phyloP scores from a whole-genome alignment of 2,113 vertebrate species.

The Anser brachyrhynchus region DNA sequence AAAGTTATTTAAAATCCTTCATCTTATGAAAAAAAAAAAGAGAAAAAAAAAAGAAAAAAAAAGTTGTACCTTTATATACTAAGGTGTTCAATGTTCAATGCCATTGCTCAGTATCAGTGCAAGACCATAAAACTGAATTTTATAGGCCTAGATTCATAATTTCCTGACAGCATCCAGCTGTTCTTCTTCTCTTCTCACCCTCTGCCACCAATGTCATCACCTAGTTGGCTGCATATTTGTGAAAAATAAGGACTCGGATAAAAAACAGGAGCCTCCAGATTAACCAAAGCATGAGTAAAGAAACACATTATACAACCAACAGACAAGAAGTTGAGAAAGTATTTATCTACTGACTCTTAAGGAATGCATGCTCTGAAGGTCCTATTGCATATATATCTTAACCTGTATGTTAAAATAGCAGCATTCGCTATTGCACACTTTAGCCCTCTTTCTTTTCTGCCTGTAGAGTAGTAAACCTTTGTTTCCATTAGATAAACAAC shows the following conservation, averaged over 20 bases:
- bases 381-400: neutral
- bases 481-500: neutral
- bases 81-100: neutral
- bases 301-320: neutral
- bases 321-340: constrained; percentile 23
- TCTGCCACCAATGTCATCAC: neutral
- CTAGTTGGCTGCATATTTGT: neutral
- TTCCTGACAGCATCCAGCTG: neutral
- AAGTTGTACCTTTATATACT: neutral
- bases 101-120: neutral
- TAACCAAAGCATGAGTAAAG: constrained; percentile 9
- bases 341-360: neutral
- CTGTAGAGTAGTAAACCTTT: neutral
- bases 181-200: neutral
- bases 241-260: constrained; percentile 1
- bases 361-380: neutral
- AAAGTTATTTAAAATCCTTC: neutral
- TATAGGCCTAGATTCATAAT: neutral
- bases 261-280: neutral
- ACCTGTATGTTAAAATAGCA: neutral
- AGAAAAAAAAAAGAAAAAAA: neutral
- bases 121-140: neutral
- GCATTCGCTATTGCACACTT: neutral
- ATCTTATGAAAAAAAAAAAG: neutral
- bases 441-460: neutral